phyloP scores from a whole-genome alignment of 2,797 vertebrate genomes.

The Channa striata region DNA sequence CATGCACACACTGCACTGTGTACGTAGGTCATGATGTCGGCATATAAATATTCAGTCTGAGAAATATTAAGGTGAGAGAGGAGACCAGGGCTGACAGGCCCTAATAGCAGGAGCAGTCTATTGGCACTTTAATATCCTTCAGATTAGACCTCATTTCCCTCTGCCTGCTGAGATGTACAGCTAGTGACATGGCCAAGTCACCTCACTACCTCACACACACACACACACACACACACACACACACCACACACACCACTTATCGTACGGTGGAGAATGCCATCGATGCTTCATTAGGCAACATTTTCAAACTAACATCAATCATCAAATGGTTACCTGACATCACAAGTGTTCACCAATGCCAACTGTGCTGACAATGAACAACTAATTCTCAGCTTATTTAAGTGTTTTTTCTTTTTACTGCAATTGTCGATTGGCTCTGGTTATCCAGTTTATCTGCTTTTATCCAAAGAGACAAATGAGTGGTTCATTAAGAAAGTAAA shows the following conservation, averaged over 20 bases:
- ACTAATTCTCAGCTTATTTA: background rate
- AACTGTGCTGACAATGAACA: slow-evolving; percentile 21
- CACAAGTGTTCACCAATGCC: slow-evolving; percentile 8
- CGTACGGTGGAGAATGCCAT: slow-evolving; percentile 66
- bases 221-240: slow-evolving; percentile 35
- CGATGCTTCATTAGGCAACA: slow-evolving; percentile 60
- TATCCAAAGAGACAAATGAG: background rate
- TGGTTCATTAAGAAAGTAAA: slow-evolving; percentile 3
- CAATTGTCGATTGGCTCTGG: too few relatives aligned
- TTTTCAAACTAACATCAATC: slow-evolving; percentile 46
- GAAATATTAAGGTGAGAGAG: slow-evolving; percentile 81
- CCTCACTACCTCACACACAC: slow-evolving; percentile 47
- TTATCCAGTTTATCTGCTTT: too few relatives aligned
- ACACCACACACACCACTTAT: slow-evolving; percentile 40
- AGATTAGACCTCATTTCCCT: slow-evolving; percentile 83
- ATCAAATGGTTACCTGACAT: slow-evolving; percentile 47
- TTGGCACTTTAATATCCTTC: slow-evolving; percentile 86
- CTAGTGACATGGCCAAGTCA: slow-evolving; percentile 78
- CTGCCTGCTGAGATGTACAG: slow-evolving; percentile 78
- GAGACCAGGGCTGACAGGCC: slow-evolving; percentile 79
- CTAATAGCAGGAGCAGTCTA: slow-evolving; percentile 84
- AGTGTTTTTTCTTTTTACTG: too few relatives aligned
- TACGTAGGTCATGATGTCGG: slow-evolving; percentile 67
- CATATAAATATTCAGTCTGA: slow-evolving; percentile 84
- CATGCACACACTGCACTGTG: slow-evolving; percentile 53